Conservation (phyloP, 2,888 invertebrate genomes). For the Heliconius erato region DNA sequence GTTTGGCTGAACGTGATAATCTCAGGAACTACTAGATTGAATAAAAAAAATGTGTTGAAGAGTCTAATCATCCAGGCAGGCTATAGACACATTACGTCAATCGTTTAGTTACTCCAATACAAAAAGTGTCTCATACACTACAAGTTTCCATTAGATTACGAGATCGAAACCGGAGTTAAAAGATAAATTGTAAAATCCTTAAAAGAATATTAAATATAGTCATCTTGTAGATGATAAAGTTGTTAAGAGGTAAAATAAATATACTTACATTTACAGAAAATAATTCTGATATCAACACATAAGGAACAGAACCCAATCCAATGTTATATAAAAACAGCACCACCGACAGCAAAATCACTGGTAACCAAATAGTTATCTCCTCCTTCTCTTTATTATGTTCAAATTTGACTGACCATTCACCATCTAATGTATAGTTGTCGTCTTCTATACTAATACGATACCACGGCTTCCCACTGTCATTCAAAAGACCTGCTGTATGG, state of each 20-base stretch:
- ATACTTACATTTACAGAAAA: conserved; percentile 79
- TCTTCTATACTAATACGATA: conserved; percentile 57
- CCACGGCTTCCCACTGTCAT: conserved; percentile 54
- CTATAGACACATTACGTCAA: too few species aligned
- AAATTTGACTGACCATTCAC: conserved; percentile 58
- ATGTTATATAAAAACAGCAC: conserved; percentile 79
- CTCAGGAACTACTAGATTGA: too few species aligned
- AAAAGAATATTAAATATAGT: too few species aligned
- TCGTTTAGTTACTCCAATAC: too few species aligned
- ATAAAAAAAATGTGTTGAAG: too few species aligned
- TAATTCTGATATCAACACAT: conserved; percentile 77
- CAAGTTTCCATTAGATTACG: too few species aligned
- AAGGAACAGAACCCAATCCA: conserved; percentile 82
- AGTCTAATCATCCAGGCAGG: too few species aligned
- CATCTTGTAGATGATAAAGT: neutral
- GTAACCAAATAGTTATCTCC: conserved; percentile 68
- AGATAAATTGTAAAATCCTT: too few species aligned
- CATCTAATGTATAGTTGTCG: conserved; percentile 56
- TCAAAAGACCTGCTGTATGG: conserved; percentile 46
- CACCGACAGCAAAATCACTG: conserved; percentile 72
- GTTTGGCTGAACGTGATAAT: too few species aligned
- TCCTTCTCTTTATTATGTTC: conserved; percentile 55
- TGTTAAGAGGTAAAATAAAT: neutral
- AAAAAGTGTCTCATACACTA: too few species aligned
- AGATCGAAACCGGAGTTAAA: too few species aligned